Evolutionary conservation across 2,113 vertebrate genomes (phyloP), one percentile per base, ranked within the genome.

Genomic region (Argyrosomus japonicus): DNA sequence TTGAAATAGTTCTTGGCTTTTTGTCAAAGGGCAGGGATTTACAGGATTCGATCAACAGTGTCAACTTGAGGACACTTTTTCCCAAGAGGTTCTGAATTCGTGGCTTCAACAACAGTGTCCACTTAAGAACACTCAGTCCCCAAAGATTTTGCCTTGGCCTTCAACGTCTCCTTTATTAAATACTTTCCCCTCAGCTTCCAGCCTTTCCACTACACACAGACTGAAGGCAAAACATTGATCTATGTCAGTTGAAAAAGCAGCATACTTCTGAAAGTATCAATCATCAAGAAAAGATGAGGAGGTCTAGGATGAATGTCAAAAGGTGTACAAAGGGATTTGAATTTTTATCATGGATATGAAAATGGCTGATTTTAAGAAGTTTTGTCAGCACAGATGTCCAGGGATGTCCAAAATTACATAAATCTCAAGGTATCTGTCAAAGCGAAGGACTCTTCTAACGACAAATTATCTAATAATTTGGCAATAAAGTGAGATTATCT

Each of bases 21-120:
- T 88, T 85, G 77, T 88, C 81, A 85, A 83, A 87, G 79, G 62
- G 65, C 79, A 81, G 73, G 90, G 90, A 87, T 93, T 91, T 91
- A 77, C 70, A 81, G 79, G 81, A 80, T 88, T 82, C 71, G 62
- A 89, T 83, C 75, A 79, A 82, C 86, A 83, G 82, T 87, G 89
- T 91, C 89, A 87, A 81, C 79, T 82, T 62, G 89, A 91, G 87
- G 88, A 92, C 86, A 84, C 61, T 84, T 83, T 77, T 69, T 80
- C 87, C 82, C 83, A 72, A 80, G 87, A 86, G 82, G 56, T 50
- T 83, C 67, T 53, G 68, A 77, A 79, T 88, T 62, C 88, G 87
- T 77, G 65, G 67, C 79, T 89, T 68, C 48, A 77, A 85, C 76
- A 83, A 86, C 83, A 84, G 65, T 63, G 77, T 75, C 77, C 5